These are phyloP conservation scores for Hormaphis cornu DNA, from an alignment of 1,140 invertebrate genomes.

Conservation along the genomic window DNA sequence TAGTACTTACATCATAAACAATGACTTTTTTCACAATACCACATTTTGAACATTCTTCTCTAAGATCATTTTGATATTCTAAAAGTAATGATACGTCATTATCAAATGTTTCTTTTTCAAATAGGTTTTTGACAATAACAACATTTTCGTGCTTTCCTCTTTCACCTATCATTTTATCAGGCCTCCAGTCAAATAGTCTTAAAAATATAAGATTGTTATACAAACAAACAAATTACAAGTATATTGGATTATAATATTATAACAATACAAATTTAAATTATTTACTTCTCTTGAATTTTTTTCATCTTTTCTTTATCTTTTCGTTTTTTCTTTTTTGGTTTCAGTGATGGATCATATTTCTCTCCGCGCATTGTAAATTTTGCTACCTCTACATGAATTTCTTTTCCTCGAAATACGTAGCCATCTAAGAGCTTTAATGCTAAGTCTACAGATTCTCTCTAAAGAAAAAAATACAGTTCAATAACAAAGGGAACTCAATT, in stretches of 20 bases:
- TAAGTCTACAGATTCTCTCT: conserved; percentile 88
- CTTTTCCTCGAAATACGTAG: conserved; percentile 65
- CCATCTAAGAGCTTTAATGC: conserved; percentile 90
- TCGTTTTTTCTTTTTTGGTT: conserved; percentile 83
- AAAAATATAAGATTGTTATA: not conserved
- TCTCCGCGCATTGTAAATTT: conserved; percentile 91
- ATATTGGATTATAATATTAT: no score
- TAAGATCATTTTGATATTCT: conserved; percentile 83
- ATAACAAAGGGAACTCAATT: not conserved
- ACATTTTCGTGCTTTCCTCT: conserved; percentile 78
- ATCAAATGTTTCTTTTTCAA: conserved; percentile 83
- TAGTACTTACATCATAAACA: conserved; percentile 77
- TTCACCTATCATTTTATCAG: conserved; percentile 77
- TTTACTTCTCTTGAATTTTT: conserved; percentile 85
- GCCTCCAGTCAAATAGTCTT: conserved; percentile 90
- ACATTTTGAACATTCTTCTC: conserved; percentile 82
- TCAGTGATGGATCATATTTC: conserved; percentile 79
- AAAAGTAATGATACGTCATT: conserved; percentile 76
- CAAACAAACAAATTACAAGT: no score
- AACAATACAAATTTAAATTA: no score
- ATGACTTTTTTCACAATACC: conserved; percentile 86
- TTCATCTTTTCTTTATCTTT: conserved; percentile 84
- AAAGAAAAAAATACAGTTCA: conserved; percentile 38
- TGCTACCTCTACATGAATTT: conserved; percentile 80
- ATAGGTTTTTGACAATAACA: conserved; percentile 91